phyloP scores from a whole-genome alignment of 2,888 invertebrate species.

The Caenorhabditis japonica region DNA sequence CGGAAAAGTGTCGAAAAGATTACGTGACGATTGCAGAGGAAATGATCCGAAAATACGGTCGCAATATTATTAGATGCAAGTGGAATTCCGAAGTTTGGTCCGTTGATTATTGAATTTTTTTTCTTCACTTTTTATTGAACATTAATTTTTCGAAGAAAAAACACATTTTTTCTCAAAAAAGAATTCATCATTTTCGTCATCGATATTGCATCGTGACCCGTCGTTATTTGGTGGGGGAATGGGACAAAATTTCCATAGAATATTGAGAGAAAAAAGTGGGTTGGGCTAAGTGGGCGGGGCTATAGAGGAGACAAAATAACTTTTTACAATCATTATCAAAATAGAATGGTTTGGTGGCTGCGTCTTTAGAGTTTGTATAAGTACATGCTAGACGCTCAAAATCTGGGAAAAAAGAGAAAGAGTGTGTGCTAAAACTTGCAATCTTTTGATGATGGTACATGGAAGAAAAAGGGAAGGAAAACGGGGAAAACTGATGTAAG shows the following conservation, averaged over 20 bases:
- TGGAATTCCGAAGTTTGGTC: constrained; percentile 69
- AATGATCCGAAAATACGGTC: constrained; percentile 64
- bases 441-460: too few relatives aligned
- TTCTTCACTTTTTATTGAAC: background rate
- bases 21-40: constrained; percentile 62
- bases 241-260: too few relatives aligned
- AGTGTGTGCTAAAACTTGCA: too few relatives aligned
- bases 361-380: too few relatives aligned
- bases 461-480: background rate
- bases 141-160: too few relatives aligned
- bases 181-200: too few relatives aligned
- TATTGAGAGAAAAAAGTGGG: too few relatives aligned
- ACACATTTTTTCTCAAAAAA: too few relatives aligned
- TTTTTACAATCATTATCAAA: constrained; percentile 51
- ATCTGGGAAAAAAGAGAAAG: too few relatives aligned
- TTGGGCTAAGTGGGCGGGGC: constrained; percentile 8
- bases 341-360: constrained; percentile 3
- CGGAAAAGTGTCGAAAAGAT: constrained; percentile 57
- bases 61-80: constrained; percentile 59
- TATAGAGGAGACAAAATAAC: constrained; percentile 37
- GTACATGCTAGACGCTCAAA: too few relatives aligned
- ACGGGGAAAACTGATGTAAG: constrained; percentile 20
- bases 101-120: constrained; percentile 54
- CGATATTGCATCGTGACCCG: too few relatives aligned
- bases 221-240: too few relatives aligned